Evolutionary conservation across 2,888 invertebrate species (phyloP), one percentile per base, ranked within the genome.

Genomic region (Polymixis flavicincta): DNA sequence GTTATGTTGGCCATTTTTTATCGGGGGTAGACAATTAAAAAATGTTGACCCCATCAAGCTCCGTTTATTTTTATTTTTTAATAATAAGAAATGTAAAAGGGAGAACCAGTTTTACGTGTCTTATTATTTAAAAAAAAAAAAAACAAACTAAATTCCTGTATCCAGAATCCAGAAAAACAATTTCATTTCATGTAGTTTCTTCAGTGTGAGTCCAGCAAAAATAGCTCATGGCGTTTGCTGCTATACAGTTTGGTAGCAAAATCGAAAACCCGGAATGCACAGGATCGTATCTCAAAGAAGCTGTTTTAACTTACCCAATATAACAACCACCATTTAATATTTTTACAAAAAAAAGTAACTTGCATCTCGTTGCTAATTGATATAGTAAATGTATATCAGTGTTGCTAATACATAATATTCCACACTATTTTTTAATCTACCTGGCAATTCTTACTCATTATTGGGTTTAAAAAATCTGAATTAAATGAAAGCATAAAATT

Each of bases 401-500:
- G 11, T 45, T 17, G 42, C n/a, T 5, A 17, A 42, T 25, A 25
- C 25, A 57, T 32, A 50, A 14, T 25, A 14, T 48, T 22, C 48
- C 19, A 63, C 61, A 63, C 32, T n/a, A n/a, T 17, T 28, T 48
- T n/a, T 28, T 57, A 57, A 22, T 37, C 19, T 19, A 6, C 37
- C 14, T n/a, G 28, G 17, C 6, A 2, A 63, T n/a, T 63, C 17
- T 25, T 37, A 50, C 19, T 25, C 2, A 45, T 54, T 19, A 19
- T 45, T 28, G 13, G 9, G 5, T 11, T 60, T 3, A 19, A 60
- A 11, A 3, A 61, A 54, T 22, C 13, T 32, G 11, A 52, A 57
- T 65, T 25, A 17, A 86, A 77, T 59, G 11, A 68, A 82, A 82
- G 32, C 22, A 45, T 54, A 59, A 59, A 74, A 42, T 45, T 61